Conservation (phyloP, 2,797 vertebrate species). For the Huso huso region DNA sequence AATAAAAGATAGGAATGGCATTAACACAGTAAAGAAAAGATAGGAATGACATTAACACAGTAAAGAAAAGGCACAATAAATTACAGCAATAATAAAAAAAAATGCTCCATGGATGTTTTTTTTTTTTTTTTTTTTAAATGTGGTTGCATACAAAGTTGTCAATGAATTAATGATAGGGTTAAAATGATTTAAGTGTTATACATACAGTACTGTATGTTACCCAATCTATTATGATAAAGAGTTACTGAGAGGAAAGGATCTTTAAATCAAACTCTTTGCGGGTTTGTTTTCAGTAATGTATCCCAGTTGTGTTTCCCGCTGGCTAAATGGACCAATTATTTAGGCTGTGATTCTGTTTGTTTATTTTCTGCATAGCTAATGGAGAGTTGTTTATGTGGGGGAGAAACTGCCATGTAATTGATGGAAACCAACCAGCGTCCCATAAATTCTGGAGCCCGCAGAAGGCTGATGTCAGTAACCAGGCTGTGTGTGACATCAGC, state of each 20-base stretch:
- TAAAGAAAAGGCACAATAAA: too few relatives aligned
- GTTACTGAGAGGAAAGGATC: not conserved
- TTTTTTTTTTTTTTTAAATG: too few relatives aligned
- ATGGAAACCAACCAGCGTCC: slow-evolving; percentile 42
- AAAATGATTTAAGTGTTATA: too few relatives aligned
- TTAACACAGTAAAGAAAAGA: too few relatives aligned
- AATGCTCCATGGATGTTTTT: too few relatives aligned
- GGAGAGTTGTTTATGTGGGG: slow-evolving; percentile 52
- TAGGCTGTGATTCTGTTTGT: slow-evolving; percentile 21
- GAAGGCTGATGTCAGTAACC: slow-evolving; percentile 37
- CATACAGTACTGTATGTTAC: too few relatives aligned
- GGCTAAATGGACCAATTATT: slow-evolving; percentile 8
- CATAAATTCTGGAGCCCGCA: slow-evolving; percentile 49
- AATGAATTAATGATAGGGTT: too few relatives aligned
- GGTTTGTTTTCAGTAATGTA: not conserved
- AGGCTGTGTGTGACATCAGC: slow-evolving; percentile 42
- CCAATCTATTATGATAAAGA: not conserved
- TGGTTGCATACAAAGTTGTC: too few relatives aligned
- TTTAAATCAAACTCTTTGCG: not conserved
- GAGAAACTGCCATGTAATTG: slow-evolving; percentile 48
- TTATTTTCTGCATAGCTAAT: slow-evolving; percentile 41
- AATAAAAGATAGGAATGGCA: too few relatives aligned
- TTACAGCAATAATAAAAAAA: too few relatives aligned
- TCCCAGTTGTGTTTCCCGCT: slow-evolving; percentile 11
- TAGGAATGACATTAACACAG: too few relatives aligned